Base-by-base conservation (phyloP, 2,888 invertebrate genomes). In the Dolichomitus sp. region DNA sequence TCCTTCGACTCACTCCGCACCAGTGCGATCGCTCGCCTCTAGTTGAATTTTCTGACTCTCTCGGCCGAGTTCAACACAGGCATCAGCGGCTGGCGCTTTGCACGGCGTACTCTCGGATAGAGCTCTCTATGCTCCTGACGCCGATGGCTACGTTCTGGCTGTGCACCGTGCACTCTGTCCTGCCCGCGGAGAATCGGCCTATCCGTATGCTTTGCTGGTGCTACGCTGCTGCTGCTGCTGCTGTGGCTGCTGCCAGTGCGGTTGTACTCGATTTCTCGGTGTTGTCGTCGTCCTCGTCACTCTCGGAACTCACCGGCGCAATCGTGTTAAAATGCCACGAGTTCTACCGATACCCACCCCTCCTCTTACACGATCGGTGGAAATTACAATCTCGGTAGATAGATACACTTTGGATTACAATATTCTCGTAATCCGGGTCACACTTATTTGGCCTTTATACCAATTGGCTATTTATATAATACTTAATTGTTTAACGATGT, bases 271-370 rank as follows among this genome's bases (percentile, higher is more conserved):
- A 77, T 77, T 77, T 77, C 77, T 61, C 77, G 61, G 12, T 40
- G 76, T 61, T 50, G 69, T 69, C 69, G 57, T 72, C 45, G 72
- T 74, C 74, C 63, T 65, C 50, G 74, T 74, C 74, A 50, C 61
- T 73, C 69, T 75, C 85, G 82, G 65, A 84, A 80, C 81, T 84
- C 37, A 59, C 59, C 59, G 40, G 27, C 73, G 70, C 54, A 66
- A 48, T 45, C 81, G 82, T 72, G 76, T 84, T 83, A 81, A 79
- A 68, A 80, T 65, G 30, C 75, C 66, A 66, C 54, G 54, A 45
- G 74, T 63, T 40, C 52, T 30, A 52, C 40, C 74, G 74, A 52
- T 52, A 9, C 42, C 54, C 19, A 42, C 45, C 19, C 19, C 12
- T n/a, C 7, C 57, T 30, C 4, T 3, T 33, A 59, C 37, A 52